Percentiles rank a stretch among this genome's conserved stretches.
phyloP scores from a whole-genome alignment of 92 coral and sea anemone species.

The Palythoa grandiflora region DNA sequence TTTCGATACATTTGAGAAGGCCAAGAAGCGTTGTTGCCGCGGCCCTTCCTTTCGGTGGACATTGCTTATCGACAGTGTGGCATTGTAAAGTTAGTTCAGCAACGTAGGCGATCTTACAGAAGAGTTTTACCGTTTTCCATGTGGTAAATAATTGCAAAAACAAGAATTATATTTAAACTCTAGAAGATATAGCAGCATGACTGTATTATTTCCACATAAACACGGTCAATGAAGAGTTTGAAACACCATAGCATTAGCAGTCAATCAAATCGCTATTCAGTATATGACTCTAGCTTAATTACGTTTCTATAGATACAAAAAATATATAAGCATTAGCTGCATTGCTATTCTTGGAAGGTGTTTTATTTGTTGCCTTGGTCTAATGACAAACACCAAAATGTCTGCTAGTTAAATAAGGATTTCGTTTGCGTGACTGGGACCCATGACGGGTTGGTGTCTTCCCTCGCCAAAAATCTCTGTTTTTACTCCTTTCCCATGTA shows the following conservation, averaged over 20 bases:
- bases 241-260: background rate
- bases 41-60: slow-evolving; percentile 1
- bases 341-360: background rate
- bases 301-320: background rate
- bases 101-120: background rate
- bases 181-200: background rate
- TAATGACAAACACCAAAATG: too few species aligned
- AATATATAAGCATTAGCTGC: slow-evolving; percentile 5
- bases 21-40: slow-evolving; percentile 7
- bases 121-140: background rate
- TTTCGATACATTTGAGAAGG: background rate
- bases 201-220: background rate
- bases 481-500: too few species aligned
- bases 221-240: background rate
- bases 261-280: background rate
- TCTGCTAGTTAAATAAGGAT: too few species aligned
- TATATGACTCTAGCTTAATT: background rate
- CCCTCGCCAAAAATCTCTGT: too few species aligned
- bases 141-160: background rate
- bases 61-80: background rate
- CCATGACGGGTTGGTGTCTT: too few species aligned
- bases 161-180: background rate
- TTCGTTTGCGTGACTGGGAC: too few species aligned
- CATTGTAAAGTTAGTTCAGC: background rate
- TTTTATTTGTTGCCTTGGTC: background rate